Base-by-base conservation (phyloP, 2,797 vertebrate genomes). In the Cynopterus sphinx region DNA sequence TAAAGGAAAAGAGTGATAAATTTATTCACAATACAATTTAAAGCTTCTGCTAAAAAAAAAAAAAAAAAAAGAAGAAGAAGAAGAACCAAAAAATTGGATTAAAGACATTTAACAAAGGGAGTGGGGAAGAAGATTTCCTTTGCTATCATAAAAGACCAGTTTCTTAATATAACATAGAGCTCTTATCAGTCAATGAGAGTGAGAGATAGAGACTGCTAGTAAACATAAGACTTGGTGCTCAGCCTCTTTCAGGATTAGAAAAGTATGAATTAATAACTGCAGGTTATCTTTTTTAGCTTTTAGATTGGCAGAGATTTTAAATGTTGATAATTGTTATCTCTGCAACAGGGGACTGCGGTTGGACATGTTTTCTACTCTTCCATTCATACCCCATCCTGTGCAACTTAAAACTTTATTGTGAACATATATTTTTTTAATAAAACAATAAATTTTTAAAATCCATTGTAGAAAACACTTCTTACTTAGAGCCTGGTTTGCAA, bases 1-100 rank as follows among this genome's bases (percentile, higher is more conserved):
- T 71, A 84, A 84, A 87, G 28, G 31, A 87, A 90, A 91, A 86
- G 41, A 87, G 41, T 39, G 49, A 49, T 85, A 67, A 85, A 78
- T 88, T 85, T 94, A 77, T 59, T 49, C 67, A 88, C 83, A n/a
- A 82, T 79, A 91, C 81, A 67, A 36, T 28, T 7, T 86, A 88
- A 88, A n/a, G 22, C 41, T 92, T 81, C 43, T 61, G 15, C 63
- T 87, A 22, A 75, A 88, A 41, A 93, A 71, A 87, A 46, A n/a
- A n/a, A n/a, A n/a, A n/a, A n/a, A n/a, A n/a, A n/a, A n/a, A n/a
- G n/a, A n/a, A n/a, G n/a, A n/a, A n/a, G n/a, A n/a, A n/a, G n/a
- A n/a, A 33, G 7, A 17, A 63, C 26, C 11, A 31, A 43, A 68
- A 59, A 67, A 79, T 36, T 81, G 55, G 75, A 49, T 55, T 67